Base-by-base conservation (phyloP, 2,797 vertebrate genomes). In the Cirrhinus mrigala region DNA sequence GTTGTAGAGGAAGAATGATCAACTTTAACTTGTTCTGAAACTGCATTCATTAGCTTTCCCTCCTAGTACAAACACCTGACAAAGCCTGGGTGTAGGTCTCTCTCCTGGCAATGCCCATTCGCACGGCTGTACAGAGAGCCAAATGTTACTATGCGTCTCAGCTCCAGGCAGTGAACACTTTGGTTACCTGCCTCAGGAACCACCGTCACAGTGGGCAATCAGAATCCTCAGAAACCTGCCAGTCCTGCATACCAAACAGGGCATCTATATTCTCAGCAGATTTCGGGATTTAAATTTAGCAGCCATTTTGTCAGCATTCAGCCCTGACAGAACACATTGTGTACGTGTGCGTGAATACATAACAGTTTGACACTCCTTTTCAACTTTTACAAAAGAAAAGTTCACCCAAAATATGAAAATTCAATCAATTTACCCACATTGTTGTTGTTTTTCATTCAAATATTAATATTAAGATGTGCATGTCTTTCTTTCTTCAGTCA, bases 171-270 rank as follows among this genome's bases (percentile, higher is more conserved):
- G 70, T 18, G 62, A 85, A 82, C 64, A 78, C n/a, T 90, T 87
- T 87, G 91, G 79, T 81, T 60, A 75, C 69, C 90, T 91, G 90
- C 50, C 46, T 79, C 82, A 93, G 91, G 79, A 88, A 92, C 91
- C 90, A 71, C 90, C 87, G 88, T 87, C 81, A 85, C 78, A 86
- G 90, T 11, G 52, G 78, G 33, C 70, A 77, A 80, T 66, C 81
- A 70, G 9, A 80, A 3, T 33, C 52, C 70, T 58, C n/a, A 64
- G 66, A 75, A 68, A 29, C 40, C 64, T 70, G 54, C 75, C 24
- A 15, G 16, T 22, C 27, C 71, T 83, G 75, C 64, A 85, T 84
- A 87, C 75, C 40, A 83, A 84, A 68, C 82, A 81, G 64, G 14
- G 2, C 1, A 58, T 77, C 68, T 29, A 52, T 62, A 71, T 81